Evolutionary conservation across 2,888 invertebrate species (phyloP).

Genomic region (Noctua janthina): DNA sequence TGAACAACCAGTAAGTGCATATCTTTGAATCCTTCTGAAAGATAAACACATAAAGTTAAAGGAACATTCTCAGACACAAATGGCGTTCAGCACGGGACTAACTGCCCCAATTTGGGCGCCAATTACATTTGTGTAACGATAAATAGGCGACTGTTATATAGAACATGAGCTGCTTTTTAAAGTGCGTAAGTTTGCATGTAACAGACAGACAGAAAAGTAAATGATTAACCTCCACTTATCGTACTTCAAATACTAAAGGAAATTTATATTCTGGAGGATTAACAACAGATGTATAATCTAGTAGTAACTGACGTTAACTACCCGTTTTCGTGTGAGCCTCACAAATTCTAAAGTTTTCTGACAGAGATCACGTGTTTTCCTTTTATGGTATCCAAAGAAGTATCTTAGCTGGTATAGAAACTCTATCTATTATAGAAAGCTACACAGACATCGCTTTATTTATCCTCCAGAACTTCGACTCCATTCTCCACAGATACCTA

Average conservation of each 20-base stretch:
- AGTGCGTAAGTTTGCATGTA: neutral
- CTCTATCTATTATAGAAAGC: neutral
- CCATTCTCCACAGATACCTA: constrained; percentile 2
- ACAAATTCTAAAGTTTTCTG: neutral
- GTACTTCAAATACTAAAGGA: neutral
- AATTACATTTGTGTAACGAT: neutral
- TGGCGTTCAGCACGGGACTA: constrained; percentile 18
- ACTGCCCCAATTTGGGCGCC: constrained; percentile 12
- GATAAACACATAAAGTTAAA: neutral
- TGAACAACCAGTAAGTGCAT: too few species aligned
- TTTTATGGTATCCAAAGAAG: neutral
- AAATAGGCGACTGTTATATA: neutral
- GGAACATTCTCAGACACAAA: neutral
- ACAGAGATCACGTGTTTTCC: neutral
- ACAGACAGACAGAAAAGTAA: neutral
- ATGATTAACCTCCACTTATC: too few species aligned
- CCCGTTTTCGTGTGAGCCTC: neutral
- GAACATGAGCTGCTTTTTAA: neutral
- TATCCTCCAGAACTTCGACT: constrained; percentile 6
- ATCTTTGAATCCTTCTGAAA: neutral
- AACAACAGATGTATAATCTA: neutral
- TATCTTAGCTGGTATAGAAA: neutral
- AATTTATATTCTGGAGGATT: neutral
- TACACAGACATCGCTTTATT: neutral
- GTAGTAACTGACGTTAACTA: neutral